Evolutionary conservation across 2,888 invertebrate species (phyloP).

Genomic region (Chrysina gloriosa): DNA sequence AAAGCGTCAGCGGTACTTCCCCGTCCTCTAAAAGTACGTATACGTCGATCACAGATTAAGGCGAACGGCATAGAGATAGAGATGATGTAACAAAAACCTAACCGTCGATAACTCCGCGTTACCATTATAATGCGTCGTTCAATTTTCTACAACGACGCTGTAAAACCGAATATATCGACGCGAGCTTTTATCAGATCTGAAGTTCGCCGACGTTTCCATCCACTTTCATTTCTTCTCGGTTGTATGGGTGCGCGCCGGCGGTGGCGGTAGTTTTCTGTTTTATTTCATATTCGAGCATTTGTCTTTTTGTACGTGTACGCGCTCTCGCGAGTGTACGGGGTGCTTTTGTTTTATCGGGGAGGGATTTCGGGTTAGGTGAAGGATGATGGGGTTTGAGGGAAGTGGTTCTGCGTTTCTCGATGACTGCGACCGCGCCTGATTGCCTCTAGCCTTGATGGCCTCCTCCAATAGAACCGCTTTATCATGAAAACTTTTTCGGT

Average conservation of each 20-base stretch:
- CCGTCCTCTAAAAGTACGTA: not conserved
- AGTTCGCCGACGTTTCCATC: constrained; percentile 47
- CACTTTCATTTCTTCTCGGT: constrained; percentile 44
- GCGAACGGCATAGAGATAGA: constrained; percentile 8
- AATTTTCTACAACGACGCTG: constrained; percentile 48
- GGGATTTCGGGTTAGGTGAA: too few species aligned
- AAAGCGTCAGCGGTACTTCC: not conserved
- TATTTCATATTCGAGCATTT: constrained; percentile 47
- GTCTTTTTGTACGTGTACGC: constrained; percentile 8
- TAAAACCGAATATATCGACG: constrained; percentile 48
- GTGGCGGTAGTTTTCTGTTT: constrained; percentile 47
- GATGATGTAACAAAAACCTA: constrained; percentile 28
- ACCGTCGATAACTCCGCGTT: constrained; percentile 39
- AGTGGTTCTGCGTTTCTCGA: not conserved
- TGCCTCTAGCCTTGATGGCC: constrained; percentile 49
- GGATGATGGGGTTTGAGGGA: not conserved
- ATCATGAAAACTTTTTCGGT: constrained; percentile 48
- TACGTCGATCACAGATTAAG: constrained; percentile 36
- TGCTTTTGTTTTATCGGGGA: constrained; percentile 46
- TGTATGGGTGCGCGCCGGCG: not conserved
- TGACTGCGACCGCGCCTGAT: constrained; percentile 44
- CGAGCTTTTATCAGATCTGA: constrained; percentile 50
- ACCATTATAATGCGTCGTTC: constrained; percentile 44
- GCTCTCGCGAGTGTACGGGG: not conserved
- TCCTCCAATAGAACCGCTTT: constrained; percentile 47